Conservation (phyloP, 1,140 invertebrate genomes). For the Drosophila jambulina region DNA sequence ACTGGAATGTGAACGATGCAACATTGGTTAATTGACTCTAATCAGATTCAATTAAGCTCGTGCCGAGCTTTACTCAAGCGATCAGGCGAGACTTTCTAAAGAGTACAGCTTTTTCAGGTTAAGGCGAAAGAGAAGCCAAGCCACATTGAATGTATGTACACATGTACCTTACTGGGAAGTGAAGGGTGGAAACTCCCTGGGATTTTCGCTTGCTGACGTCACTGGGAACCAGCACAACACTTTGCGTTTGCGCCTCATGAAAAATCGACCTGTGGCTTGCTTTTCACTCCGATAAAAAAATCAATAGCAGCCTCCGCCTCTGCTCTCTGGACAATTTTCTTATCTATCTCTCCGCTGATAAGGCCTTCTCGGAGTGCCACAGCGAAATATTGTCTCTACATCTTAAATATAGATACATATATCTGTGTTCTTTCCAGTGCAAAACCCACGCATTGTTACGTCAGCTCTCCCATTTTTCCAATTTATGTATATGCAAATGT, state of each 20-base stretch:
- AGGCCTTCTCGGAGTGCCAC: background rate
- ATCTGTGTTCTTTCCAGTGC: slow-evolving; percentile 13
- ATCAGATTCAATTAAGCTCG: slow-evolving; percentile 64
- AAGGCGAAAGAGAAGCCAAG: slow-evolving; percentile 24
- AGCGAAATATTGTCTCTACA: background rate
- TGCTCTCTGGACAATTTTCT: background rate
- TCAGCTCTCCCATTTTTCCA: slow-evolving; percentile 46
- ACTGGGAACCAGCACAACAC: background rate
- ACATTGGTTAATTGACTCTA: slow-evolving; percentile 48
- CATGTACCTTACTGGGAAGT: background rate
- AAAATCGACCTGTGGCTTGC: slow-evolving; percentile 21
- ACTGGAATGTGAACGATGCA: slow-evolving; percentile 29
- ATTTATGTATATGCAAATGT: background rate
- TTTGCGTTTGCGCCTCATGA: slow-evolving; percentile 20
- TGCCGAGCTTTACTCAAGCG: slow-evolving; percentile 15
- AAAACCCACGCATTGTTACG: slow-evolving; percentile 49
- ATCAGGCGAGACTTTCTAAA: slow-evolving; percentile 21
- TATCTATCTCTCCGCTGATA: slow-evolving; percentile 34
- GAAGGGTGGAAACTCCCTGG: slow-evolving; percentile 11
- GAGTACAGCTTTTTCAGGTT: slow-evolving; percentile 32
- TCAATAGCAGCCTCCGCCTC: slow-evolving; percentile 21
- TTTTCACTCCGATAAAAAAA: slow-evolving; percentile 4
- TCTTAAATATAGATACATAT: slow-evolving; percentile 21
- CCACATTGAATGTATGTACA: background rate
- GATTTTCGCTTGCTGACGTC: slow-evolving; percentile 36